Evolutionary conservation across 2,888 invertebrate species (phyloP).

Genomic region (Synergus gifuensis): DNA sequence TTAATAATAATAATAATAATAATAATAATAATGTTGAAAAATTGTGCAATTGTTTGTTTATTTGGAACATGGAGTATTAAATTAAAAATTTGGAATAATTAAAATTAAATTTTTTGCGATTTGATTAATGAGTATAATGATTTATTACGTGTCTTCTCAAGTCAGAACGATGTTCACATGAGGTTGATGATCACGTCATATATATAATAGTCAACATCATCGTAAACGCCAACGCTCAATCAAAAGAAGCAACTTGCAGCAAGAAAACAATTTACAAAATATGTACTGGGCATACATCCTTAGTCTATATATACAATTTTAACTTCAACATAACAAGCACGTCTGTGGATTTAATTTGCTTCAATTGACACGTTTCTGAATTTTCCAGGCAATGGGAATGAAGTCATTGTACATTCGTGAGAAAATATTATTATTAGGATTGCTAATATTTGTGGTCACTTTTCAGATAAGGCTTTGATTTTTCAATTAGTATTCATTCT

Average conservation of each 20-base stretch:
- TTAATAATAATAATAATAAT: too few species aligned
- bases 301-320: too few species aligned
- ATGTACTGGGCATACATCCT: too few species aligned
- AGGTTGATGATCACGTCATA: neutral
- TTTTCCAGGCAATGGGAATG: too few species aligned
- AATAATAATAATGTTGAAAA: too few species aligned
- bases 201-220: neutral
- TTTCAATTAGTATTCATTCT: neutral
- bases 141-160: neutral
- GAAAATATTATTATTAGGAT: too few species aligned
- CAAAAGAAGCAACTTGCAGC: neutral
- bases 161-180: neutral
- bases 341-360: too few species aligned
- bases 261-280: neutral
- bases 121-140: neutral
- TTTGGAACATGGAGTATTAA: too few species aligned
- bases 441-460: neutral
- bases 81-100: neutral
- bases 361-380: too few species aligned
- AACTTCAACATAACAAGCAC: too few species aligned
- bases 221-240: neutral
- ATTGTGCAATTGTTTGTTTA: too few species aligned
- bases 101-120: neutral
- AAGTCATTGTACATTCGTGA: too few species aligned
- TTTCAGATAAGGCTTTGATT: neutral